These are phyloP conservation scores for Acanthopagrus latus DNA, from an alignment of 2,797 vertebrate genomes.

Conservation along the genomic window DNA sequence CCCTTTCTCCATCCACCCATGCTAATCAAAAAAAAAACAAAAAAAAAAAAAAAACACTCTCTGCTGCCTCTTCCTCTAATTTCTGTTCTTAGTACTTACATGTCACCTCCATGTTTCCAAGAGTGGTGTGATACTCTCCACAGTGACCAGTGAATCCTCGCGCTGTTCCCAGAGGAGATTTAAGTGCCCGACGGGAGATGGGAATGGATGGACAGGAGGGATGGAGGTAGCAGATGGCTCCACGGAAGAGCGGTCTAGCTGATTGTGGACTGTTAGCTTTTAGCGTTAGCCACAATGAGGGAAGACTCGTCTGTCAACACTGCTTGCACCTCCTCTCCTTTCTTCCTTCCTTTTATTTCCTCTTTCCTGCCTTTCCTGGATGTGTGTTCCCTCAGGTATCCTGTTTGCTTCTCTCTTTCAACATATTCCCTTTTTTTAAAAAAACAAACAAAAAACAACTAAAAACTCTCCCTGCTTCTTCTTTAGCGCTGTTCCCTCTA, in stretches of 20 bases:
- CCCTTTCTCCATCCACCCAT: slow-evolving; percentile 47
- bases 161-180: slow-evolving; percentile 59
- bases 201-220: slow-evolving; percentile 47
- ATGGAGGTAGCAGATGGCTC: slow-evolving; percentile 77
- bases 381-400: slow-evolving; percentile 33
- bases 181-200: slow-evolving; percentile 33
- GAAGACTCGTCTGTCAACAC: slow-evolving; percentile 67
- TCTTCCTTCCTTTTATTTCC: too few species aligned
- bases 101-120: slow-evolving; percentile 86
- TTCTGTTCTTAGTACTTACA: slow-evolving; percentile 82
- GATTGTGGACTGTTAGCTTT: slow-evolving; percentile 62
- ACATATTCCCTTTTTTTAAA: neutral
- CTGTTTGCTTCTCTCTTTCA: slow-evolving; percentile 20
- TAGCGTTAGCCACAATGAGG: slow-evolving; percentile 65
- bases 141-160: slow-evolving; percentile 70
- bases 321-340: slow-evolving; percentile 42
- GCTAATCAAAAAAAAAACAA: slow-evolving; percentile 54
- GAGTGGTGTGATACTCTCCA: slow-evolving; percentile 72
- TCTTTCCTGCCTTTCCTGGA: too few species aligned
- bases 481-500: slow-evolving; percentile 16
- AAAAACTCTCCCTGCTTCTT: slow-evolving; percentile 35
- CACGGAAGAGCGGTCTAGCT: slow-evolving; percentile 63
- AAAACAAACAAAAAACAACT: slow-evolving; percentile 7
- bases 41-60: too few species aligned
- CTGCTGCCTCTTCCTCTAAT: slow-evolving; percentile 6